phyloP scores from a whole-genome alignment of 2,113 vertebrate species.

The Murina feae region DNA sequence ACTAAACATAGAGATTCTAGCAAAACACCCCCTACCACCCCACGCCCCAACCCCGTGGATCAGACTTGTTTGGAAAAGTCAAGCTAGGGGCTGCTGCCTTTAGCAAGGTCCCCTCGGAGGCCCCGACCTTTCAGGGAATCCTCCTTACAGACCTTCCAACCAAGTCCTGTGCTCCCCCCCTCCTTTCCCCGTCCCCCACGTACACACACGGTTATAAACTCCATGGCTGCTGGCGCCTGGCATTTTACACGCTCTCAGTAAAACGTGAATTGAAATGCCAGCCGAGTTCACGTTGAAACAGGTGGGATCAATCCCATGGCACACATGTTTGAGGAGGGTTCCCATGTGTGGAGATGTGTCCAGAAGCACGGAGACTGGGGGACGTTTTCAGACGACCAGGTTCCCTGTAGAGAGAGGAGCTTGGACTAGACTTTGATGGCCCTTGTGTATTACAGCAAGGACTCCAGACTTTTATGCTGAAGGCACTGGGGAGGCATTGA shows the following conservation, averaged over 20 bases:
- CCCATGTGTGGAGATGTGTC: neutral
- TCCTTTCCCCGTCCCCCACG: rapidly evolving
- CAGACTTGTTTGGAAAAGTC: too few species aligned
- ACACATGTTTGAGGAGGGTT: neutral
- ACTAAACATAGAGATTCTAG: too few species aligned
- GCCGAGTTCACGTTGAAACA: neutral
- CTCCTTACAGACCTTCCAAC: too few species aligned
- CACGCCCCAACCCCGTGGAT: too few species aligned
- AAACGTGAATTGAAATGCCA: neutral
- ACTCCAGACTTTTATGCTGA: neutral
- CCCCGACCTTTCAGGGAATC: too few species aligned
- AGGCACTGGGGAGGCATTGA: neutral
- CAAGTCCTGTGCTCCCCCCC: too few species aligned
- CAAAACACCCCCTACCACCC: too few species aligned
- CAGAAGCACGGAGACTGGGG: neutral
- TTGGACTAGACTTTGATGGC: neutral
- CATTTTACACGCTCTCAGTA: neutral
- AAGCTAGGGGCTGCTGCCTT: too few species aligned
- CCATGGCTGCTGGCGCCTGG: neutral
- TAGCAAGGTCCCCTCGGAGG: too few species aligned
- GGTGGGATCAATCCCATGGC: neutral
- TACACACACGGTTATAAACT: neutral
- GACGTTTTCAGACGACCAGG: neutral
- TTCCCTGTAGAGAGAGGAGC: neutral
- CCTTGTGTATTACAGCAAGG: neutral